Base-by-base conservation (phyloP, 1,140 invertebrate species). In the Drosophila parabipectinata region DNA sequence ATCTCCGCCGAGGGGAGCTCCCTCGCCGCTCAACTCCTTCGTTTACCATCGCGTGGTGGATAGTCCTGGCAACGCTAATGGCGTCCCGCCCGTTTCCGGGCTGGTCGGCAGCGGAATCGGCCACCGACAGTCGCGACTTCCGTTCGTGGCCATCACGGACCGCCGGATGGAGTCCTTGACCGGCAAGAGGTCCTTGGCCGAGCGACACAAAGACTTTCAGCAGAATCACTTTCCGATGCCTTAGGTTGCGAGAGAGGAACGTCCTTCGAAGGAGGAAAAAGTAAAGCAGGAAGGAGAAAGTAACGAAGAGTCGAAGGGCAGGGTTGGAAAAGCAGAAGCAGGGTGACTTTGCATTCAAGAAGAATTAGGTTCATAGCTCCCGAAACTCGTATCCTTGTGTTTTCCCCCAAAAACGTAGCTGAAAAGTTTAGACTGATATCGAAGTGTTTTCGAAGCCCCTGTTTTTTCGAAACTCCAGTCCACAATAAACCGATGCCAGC, bases 141-240 rank as follows among this genome's bases (percentile, higher is more conserved):
- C 90, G 4, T 91, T 91, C 68, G 90, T 91, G 52, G 90, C 90
- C 54, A 91, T 91, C 34, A 91, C 90, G 21, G 90, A 91, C 58
- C 74, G 90, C 4, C 78, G 90, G 4, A 64, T 91, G 48, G 90
- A 91, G 5, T 15, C 41, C 14, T 8, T 44, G 41, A 9, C 14
- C 41, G 41, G 41, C 15, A 44, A 44, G 54, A 90, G 80, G 51
- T 44, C 73, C 56, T 47, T 77, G 24, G 71, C 68, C 1, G 81
- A 87, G 47, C 80, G 74, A 24, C 84, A 89, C 64, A 87, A 89
- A 89, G 89, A 91, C 66, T 90, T 88, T 68, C 82, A 91, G 81
- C 89, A 91, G 72, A 91, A 91, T 82, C 77, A 90, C 85, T 91
- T 73, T 79, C 85, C 90, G 68, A 81, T 91, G 90, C 90, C 90